phyloP scores from a whole-genome alignment of 2,797 vertebrate species.

The Tapirus indicus region DNA sequence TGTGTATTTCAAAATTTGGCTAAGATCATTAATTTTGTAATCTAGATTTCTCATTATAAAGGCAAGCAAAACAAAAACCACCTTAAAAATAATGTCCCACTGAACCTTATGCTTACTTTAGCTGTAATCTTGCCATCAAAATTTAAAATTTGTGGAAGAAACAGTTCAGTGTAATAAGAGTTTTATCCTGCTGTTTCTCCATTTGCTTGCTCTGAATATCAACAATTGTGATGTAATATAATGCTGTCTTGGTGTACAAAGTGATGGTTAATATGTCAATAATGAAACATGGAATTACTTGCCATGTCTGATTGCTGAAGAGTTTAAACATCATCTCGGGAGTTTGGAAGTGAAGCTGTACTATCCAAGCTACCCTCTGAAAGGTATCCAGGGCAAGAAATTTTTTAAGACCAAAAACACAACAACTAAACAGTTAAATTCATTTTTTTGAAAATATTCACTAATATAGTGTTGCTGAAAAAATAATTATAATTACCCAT shows the following conservation, averaged over 20 bases:
- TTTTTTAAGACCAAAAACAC: constrained; percentile 64
- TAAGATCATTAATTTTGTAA: constrained; percentile 26
- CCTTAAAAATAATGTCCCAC: background rate
- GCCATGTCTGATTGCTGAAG: constrained; percentile 85
- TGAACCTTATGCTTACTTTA: background rate
- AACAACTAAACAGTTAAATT: constrained; percentile 72
- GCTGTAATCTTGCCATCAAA: constrained; percentile 59
- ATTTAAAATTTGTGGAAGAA: constrained; percentile 76
- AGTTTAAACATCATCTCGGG: constrained; percentile 85
- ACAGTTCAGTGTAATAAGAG: constrained; percentile 78
- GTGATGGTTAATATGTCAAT: constrained; percentile 87
- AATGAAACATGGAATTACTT: constrained; percentile 87
- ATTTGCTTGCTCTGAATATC: constrained; percentile 88
- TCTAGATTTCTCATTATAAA: constrained; percentile 14
- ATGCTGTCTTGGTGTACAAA: constrained; percentile 86
- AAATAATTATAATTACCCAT: constrained; percentile 77
- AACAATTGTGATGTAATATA: constrained; percentile 86
- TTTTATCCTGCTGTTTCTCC: constrained; percentile 88
- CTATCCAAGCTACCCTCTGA: constrained; percentile 86
- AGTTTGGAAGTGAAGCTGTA: constrained; percentile 87
- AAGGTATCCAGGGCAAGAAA: constrained; percentile 87
- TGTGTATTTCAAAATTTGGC: constrained; percentile 55
- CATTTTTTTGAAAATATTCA: constrained; percentile 82
- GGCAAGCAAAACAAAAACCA: background rate
- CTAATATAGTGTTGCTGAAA: constrained; percentile 81